Conservation (phyloP, 2,113 vertebrate genomes). For the Cisticola juncidis region DNA sequence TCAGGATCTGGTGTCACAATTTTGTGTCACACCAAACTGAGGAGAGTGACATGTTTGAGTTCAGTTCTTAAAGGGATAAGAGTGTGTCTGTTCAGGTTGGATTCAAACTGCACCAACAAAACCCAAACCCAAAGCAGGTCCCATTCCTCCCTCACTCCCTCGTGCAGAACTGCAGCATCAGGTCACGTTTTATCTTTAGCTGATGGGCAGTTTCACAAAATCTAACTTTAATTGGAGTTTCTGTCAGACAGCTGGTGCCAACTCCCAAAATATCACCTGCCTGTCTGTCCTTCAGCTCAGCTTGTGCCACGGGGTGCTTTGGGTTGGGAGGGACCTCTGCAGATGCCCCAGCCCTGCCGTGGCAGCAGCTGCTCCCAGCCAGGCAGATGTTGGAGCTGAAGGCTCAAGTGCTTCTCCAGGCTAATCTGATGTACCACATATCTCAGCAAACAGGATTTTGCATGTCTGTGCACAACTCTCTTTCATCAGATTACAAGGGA, state of each 20-base stretch:
- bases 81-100: neutral
- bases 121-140: neutral
- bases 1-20: neutral
- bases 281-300: neutral
- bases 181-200: neutral
- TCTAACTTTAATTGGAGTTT: neutral
- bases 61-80: neutral
- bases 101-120: neutral
- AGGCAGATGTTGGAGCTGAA: neutral
- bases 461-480: slow-evolving; percentile 37
- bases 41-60: neutral
- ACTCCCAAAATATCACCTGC: neutral
- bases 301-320: neutral
- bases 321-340: neutral
- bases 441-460: slow-evolving; percentile 46
- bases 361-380: neutral
- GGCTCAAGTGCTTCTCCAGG: neutral
- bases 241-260: neutral
- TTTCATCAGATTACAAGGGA: slow-evolving; percentile 43
- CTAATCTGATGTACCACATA: neutral
- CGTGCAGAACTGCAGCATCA: neutral
- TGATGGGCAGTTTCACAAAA: neutral
- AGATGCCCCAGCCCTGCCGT: neutral
- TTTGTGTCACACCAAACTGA: neutral
- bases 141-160: neutral